Base-by-base conservation (phyloP, 2,797 vertebrate species). In the Pagetopsis macropterus region DNA sequence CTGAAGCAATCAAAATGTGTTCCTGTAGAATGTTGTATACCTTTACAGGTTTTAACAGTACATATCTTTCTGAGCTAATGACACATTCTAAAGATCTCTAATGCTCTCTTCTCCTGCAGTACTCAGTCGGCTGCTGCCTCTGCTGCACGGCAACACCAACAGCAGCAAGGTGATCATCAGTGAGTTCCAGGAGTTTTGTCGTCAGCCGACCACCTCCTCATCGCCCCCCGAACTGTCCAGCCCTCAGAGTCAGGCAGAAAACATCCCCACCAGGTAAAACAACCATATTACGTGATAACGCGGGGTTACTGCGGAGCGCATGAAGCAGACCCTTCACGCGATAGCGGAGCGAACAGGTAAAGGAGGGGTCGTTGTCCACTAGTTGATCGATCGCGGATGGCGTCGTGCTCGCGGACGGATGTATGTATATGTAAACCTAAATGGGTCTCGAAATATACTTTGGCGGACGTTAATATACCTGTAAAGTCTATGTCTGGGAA, bases 161-260 rank as follows among this genome's bases (percentile, higher is more conserved):
- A 97, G 97, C 75, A 95, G 93, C 88, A 98, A 96, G 84, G 94
- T 94, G 55, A 99, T 99, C 87, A 99, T 99, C 91, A 95, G 86
- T 0, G 98, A 99, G 78, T 99, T 98, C 88, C 96, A 97, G 91
- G 97, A 98, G 87, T 96, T 94, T 78, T 98, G 95, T 87, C 95
- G 96, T 10, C 94, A 91, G 23, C 89, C 92, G 58, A 19, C 81
- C 2, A 75, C 86, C 0, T 78, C 82, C 0, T 66, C 85, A 3
- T 81, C 91, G 1, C 76, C 83, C 45, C 81, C 93, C 0, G 91
- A 90, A 1, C 56, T 89, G 33, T 15, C 88, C 66, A 94, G 91
- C 50, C 91, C 93, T 23, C 87, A 73, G 57, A 90, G 65, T 1
- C 37, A 82, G 0, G 90, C 92, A 64, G 95, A 96, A 50, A 75